Evolutionary conservation across 2,888 invertebrate genomes (phyloP), one percentile per base, ranked within the genome.

Genomic region (Limulus polyphemus): DNA sequence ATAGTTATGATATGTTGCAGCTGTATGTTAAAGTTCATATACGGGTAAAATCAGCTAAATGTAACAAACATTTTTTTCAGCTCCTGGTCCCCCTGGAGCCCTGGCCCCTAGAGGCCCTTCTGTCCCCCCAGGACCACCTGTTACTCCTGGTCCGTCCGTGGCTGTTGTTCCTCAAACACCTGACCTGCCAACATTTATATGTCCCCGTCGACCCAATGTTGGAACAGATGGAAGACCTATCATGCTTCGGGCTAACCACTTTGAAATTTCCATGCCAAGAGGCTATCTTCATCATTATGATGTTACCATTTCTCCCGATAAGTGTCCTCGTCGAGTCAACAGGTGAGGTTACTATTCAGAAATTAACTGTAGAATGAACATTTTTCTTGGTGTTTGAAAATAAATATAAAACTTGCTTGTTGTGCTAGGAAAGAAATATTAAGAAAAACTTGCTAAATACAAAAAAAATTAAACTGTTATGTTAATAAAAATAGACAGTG

Each of bases 271-370:
- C 58, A 98, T 99, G 89, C 99, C 99, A 32, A 84, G 97, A 73
- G 94, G 98, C 63, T 95, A 87, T 79, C 94, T 99, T 61, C 98
- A 99, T 79, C 99, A 99, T 78, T 99, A 99, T 78, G 95, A 98
- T 79, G 91, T 99, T 70, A 92, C 90, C 77, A 98, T 99, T 76
- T 91, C 93, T 74, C 99, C 99, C 51, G 99, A 99, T 78, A 99
- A 99, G 80, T 99, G 99, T 79, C 99, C 99, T 58, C 83, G 99
- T 71, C 92, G 99, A 82, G 94, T 94, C 70, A 82, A 81, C 74
- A 76, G 80, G 78, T 79, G 62, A 62, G 70, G 11, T 49, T 11
- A 49, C 11, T 49, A 11, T 49, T 12, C 11, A n/a, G 32, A 32
- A 32, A 32, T 32, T 32, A 32, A 32, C 32, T 32, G 32, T 5